Evolutionary conservation across 2,797 vertebrate genomes (phyloP).

Genomic region (Falco cherrug): DNA sequence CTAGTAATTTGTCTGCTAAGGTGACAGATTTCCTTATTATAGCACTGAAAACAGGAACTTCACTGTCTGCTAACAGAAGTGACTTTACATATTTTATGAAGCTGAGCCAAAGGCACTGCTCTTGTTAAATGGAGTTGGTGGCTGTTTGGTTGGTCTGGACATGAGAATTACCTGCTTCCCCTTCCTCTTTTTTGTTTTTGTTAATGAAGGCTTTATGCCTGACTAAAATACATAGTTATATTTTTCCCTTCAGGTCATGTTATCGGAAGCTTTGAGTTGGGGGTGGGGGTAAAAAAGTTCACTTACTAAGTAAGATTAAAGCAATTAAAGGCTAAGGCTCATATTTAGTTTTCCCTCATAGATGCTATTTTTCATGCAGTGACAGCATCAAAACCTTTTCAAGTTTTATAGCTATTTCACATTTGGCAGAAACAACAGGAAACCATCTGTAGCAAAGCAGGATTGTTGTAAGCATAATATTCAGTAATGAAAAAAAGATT

Average conservation of each 20-base stretch:
- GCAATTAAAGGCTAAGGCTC: slow-evolving; percentile 73
- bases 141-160: slow-evolving; percentile 58
- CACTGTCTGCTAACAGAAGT: slow-evolving; percentile 52
- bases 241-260: slow-evolving; percentile 52
- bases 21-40: slow-evolving; percentile 43
- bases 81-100: slow-evolving; percentile 62
- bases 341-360: slow-evolving; percentile 64
- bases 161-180: slow-evolving; percentile 63
- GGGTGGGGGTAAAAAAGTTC: slow-evolving; percentile 45
- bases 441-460: slow-evolving; percentile 70
- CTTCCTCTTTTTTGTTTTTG: slow-evolving; percentile 66
- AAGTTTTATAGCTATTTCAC: slow-evolving; percentile 73
- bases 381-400: slow-evolving; percentile 68
- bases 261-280: slow-evolving; percentile 67
- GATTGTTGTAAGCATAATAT: slow-evolving; percentile 63
- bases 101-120: slow-evolving; percentile 52
- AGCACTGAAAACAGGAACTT: slow-evolving; percentile 57
- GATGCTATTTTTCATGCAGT: slow-evolving; percentile 56
- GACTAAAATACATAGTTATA: slow-evolving; percentile 53
- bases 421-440: slow-evolving; percentile 76
- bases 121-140: slow-evolving; percentile 49
- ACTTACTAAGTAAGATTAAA: slow-evolving; percentile 69
- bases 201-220: slow-evolving; percentile 54
- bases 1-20: slow-evolving; percentile 47
- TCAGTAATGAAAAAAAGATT: slow-evolving; percentile 64